These are phyloP conservation scores for Stenoptilia bipunctidactyla DNA, from an alignment of 2,888 invertebrate genomes.

Conservation along the genomic window DNA sequence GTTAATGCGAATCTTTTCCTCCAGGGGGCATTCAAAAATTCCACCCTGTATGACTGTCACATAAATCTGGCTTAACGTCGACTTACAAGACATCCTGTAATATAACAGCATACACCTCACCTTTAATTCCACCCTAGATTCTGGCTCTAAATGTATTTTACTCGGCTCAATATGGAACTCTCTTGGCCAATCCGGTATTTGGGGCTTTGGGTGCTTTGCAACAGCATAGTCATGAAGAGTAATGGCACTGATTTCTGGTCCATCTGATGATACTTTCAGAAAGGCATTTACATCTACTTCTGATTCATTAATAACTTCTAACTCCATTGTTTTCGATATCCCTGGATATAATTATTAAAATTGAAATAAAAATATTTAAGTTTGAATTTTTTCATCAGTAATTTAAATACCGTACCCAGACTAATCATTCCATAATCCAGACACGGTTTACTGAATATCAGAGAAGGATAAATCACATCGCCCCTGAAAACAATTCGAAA, in stretches of 20 bases:
- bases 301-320: slow-evolving; percentile 68
- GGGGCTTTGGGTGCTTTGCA: slow-evolving; percentile 38
- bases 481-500: slow-evolving; percentile 57
- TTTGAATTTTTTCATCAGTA: neutral
- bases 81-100: no score
- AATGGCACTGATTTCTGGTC: slow-evolving; percentile 61
- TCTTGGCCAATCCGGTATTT: slow-evolving; percentile 55
- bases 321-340: slow-evolving; percentile 47
- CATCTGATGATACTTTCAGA: slow-evolving; percentile 63
- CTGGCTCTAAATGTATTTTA: slow-evolving; percentile 52
- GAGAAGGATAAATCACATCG: slow-evolving; percentile 70
- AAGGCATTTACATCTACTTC: slow-evolving; percentile 64
- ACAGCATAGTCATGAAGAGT: slow-evolving; percentile 56
- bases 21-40: no score
- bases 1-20: no score
- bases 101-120: no score
- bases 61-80: no score
- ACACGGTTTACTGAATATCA: slow-evolving; percentile 61
- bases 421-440: slow-evolving; percentile 71
- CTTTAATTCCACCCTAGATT: slow-evolving; percentile 46
- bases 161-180: slow-evolving; percentile 66
- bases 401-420: slow-evolving; percentile 51
- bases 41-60: no score
- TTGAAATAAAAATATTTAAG: neutral
- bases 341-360: no score